Evolutionary conservation across 2,888 invertebrate genomes (phyloP).

Genomic region (Melitaea athalia): DNA sequence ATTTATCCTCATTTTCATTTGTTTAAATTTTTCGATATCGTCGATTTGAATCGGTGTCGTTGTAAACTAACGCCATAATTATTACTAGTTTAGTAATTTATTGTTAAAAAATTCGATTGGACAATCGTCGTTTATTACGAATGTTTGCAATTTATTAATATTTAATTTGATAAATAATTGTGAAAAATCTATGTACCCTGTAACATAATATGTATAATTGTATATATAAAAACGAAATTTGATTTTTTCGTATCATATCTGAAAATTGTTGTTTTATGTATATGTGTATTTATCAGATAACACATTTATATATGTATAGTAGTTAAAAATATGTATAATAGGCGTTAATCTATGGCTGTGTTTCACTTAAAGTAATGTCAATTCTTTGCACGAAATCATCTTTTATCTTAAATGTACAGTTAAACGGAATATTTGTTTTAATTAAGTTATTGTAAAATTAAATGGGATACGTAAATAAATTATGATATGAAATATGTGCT

Average conservation of each 20-base stretch:
- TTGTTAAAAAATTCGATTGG: background rate
- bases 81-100: background rate
- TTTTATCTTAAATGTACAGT: slow-evolving; percentile 72
- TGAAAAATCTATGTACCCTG: background rate
- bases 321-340: slow-evolving; percentile 29
- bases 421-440: slow-evolving; percentile 63
- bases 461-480: slow-evolving; percentile 78
- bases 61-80: background rate
- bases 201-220: background rate
- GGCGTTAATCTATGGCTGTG: slow-evolving; percentile 77
- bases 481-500: slow-evolving; percentile 47
- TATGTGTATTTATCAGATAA: background rate
- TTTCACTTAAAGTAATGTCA: slow-evolving; percentile 80
- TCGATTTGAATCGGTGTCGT: background rate
- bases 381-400: slow-evolving; percentile 79
- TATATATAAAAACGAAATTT: background rate
- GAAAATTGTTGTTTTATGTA: background rate
- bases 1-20: background rate
- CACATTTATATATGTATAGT: slow-evolving; percentile 4
- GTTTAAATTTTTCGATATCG: background rate
- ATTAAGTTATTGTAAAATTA: slow-evolving; percentile 68
- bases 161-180: too few relatives aligned
- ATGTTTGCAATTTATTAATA: too few relatives aligned
- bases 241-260: too few relatives aligned
- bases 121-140: too few relatives aligned